phyloP scores from a whole-genome alignment of 1,140 invertebrate species.

The Penaeus vannamei region DNA sequence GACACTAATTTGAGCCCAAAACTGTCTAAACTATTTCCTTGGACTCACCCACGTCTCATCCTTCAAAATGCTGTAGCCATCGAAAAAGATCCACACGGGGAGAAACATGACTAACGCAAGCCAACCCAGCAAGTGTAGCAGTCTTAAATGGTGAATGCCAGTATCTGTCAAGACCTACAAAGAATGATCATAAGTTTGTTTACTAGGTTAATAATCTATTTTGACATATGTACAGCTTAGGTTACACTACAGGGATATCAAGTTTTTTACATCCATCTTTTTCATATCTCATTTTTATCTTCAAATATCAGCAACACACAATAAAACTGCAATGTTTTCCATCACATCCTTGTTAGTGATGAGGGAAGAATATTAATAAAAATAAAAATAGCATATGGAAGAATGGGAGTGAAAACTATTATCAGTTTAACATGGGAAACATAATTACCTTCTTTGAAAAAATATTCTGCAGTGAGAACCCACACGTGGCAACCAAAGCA shows the following conservation, averaged over 20 bases:
- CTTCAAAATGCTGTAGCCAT: slow-evolving; percentile 79
- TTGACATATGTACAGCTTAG: not conserved
- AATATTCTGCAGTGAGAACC: slow-evolving; percentile 94
- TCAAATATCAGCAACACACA: too few species aligned
- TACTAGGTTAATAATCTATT: too few species aligned
- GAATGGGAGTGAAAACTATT: too few species aligned
- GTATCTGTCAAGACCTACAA: slow-evolving; percentile 87
- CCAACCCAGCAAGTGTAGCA: slow-evolving; percentile 87
- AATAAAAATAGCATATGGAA: too few species aligned
- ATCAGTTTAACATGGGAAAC: too few species aligned
- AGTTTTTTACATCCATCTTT: too few species aligned
- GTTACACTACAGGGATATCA: too few species aligned
- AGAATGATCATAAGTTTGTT: slow-evolving; percentile 8
- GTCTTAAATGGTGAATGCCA: slow-evolving; percentile 87
- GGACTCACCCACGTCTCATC: slow-evolving; percentile 75
- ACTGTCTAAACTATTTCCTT: slow-evolving; percentile 54
- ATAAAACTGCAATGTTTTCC: too few species aligned
- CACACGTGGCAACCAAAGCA: slow-evolving; percentile 90
- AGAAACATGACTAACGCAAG: slow-evolving; percentile 87
- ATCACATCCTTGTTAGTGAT: too few species aligned
- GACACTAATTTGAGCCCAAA: slow-evolving; percentile 27
- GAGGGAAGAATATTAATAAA: too few species aligned
- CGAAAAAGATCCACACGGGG: slow-evolving; percentile 88
- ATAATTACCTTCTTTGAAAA: slow-evolving; percentile 91
- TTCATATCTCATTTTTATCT: too few species aligned